These are phyloP conservation scores for Engystomops pustulosus DNA, from an alignment of 2,113 vertebrate genomes.

Conservation along the genomic window DNA sequence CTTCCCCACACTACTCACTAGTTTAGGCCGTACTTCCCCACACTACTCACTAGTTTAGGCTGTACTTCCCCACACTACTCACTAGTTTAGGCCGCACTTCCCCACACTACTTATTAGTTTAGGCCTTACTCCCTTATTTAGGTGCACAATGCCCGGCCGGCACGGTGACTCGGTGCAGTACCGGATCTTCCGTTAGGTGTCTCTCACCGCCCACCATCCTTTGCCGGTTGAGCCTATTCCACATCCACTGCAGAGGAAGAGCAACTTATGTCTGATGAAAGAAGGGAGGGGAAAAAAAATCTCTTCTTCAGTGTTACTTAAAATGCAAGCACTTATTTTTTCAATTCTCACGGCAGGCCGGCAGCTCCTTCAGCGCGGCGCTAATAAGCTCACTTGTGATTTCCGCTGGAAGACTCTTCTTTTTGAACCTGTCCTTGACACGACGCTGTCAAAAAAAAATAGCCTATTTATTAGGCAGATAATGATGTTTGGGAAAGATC, in stretches of 20 bases:
- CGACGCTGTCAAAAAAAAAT: constrained; percentile 59
- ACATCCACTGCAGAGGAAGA: constrained; percentile 26
- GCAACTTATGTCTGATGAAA: constrained; percentile 64
- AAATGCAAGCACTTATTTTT: constrained; percentile 67
- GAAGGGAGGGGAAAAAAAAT: constrained; percentile 49
- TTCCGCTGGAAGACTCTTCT: constrained; percentile 63
- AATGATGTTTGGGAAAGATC: constrained; percentile 64
- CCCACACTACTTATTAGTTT: too few relatives aligned
- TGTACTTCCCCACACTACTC: too few relatives aligned
- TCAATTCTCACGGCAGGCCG: constrained; percentile 66
- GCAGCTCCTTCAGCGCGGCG: constrained; percentile 60
- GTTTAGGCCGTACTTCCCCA: too few relatives aligned
- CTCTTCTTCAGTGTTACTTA: constrained; percentile 64
- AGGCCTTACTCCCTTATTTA: too few relatives aligned
- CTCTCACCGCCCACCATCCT: constrained; percentile 54
- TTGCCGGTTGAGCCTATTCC: constrained; percentile 56
- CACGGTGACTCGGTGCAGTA: background rate
- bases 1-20: too few relatives aligned
- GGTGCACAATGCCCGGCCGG: too few relatives aligned
- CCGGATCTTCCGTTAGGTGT: constrained; percentile 56
- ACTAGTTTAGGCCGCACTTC: too few relatives aligned
- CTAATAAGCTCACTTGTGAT: constrained; percentile 68
- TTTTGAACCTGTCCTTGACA: constrained; percentile 66
- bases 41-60: too few relatives aligned
- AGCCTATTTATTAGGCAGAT: constrained; percentile 58